Evolutionary conservation across 92 coral and sea anemone genomes (phyloP).

Genomic region (Anthopleura xanthogrammica): DNA sequence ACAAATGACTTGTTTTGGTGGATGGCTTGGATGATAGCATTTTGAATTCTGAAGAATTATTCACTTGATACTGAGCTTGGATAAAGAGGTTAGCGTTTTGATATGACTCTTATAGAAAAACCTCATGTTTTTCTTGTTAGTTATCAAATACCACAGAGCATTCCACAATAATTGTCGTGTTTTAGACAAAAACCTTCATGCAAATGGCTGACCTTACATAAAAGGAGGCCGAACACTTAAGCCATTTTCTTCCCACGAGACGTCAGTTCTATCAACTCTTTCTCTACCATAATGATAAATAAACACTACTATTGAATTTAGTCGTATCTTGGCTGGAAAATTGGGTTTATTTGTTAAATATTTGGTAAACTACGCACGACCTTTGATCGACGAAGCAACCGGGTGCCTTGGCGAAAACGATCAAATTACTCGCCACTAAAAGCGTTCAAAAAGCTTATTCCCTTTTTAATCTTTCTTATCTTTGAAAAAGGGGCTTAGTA

Average conservation of each 20-base stretch:
- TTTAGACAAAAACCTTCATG: not conserved
- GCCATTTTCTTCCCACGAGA: conserved; percentile 6
- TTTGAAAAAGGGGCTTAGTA: not conserved
- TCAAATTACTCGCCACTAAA: not conserved
- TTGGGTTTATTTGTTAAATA: not conserved
- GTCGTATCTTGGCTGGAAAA: not conserved
- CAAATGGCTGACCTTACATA: conserved; percentile 8
- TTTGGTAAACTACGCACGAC: not conserved
- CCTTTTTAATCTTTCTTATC: not conserved
- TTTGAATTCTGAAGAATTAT: not conserved
- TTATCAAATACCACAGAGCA: not conserved
- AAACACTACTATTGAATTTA: not conserved
- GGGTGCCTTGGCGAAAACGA: not conserved
- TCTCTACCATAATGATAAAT: not conserved
- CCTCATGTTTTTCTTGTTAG: not conserved
- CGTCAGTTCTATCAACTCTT: not conserved
- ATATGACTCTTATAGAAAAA: not conserved
- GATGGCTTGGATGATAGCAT: not conserved
- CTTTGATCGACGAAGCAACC: not conserved
- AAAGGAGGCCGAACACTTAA: not conserved
- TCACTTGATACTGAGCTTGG: not conserved
- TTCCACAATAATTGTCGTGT: not conserved
- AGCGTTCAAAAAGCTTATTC: not conserved
- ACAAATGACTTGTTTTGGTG: not conserved
- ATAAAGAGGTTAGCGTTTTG: not conserved